Base-by-base conservation (phyloP, 2,797 vertebrate genomes). In the Bovichtus diacanthus region DNA sequence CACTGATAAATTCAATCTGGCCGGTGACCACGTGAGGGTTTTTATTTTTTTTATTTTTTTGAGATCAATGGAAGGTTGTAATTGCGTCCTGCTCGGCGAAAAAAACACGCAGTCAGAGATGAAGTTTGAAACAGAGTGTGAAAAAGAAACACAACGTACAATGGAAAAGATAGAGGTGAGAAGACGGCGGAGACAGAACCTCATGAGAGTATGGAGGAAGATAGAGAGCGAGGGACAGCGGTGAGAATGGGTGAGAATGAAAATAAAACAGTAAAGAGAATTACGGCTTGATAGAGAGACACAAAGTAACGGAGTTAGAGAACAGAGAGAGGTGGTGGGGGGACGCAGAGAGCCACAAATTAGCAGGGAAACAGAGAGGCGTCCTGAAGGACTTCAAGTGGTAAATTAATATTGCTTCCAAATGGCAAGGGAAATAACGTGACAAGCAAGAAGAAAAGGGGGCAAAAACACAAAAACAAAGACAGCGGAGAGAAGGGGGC, bases 321-420 rank as follows among this genome's bases (percentile, higher is more conserved):
- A 50, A 62, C 43, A 29, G 18, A 58, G 55, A 50, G 23, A 53
- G 63, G 60, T 7, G 46, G 16, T 43, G 34, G 38, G 19, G 31
- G 21, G 5, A 47, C 0, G 18, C 23, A 62, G 50, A 27, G 56
- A 60, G 55, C 50, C 63, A 78, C 73, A 81, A 78, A 89, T 80
- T 77, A 83, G 19, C 61, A 81, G 60, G 47, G 77, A 78, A 78
- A 59, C 77, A 51, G 31, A 75, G 72, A 62, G 54, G 44, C 11
- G 1, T 70, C 78, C 78, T 71, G 62, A 46, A 83, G 87, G 77
- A 81, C 53, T 70, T 73, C 27, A 87, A 77, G 78, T 77, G 81
- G 61, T 65, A 78, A 82, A 87, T 90, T 64, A 74, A 88, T 84
- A 84, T 76, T 74, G 67, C 84, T 87, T 77, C 78, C 51, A 79